These are phyloP conservation scores for Bibio marci DNA, from an alignment of 2,888 invertebrate species.

Conservation along the genomic window DNA sequence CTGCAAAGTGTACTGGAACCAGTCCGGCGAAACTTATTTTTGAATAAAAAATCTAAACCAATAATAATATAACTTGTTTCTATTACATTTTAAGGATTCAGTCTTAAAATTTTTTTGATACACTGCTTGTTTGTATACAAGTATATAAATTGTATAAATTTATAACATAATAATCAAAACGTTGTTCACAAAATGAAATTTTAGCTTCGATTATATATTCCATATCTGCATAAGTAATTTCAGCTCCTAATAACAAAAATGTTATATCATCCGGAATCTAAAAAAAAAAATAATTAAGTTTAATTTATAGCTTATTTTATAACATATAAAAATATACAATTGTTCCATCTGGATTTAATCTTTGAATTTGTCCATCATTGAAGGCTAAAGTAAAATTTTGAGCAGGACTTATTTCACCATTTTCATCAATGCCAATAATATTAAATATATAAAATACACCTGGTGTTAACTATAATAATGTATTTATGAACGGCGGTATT, in stretches of 20 bases:
- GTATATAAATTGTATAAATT: too few species aligned
- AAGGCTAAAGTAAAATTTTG: slow-evolving; percentile 5
- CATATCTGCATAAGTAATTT: slow-evolving; percentile 3
- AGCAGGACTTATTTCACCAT: not conserved
- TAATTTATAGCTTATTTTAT: not conserved
- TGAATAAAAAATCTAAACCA: too few species aligned
- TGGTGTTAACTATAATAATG: slow-evolving; percentile 2
- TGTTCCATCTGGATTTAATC: slow-evolving; percentile 1
- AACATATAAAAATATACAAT: not conserved
- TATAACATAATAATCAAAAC: slow-evolving; percentile 2
- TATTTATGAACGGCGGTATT: not conserved
- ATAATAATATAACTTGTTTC: too few species aligned
- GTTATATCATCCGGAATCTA: slow-evolving; percentile 6
- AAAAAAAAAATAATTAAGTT: not conserved
- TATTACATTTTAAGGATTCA: too few species aligned
- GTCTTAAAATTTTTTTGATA: too few species aligned
- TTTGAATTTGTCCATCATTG: slow-evolving; percentile 5
- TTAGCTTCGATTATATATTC: slow-evolving; percentile 1
- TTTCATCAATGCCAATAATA: slow-evolving; percentile 4
- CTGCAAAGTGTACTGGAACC: too few species aligned
- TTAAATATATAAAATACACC: slow-evolving; percentile 4
- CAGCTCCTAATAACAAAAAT: slow-evolving; percentile 2
- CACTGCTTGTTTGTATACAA: too few species aligned
- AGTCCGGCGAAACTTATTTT: too few species aligned
- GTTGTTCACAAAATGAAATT: slow-evolving; percentile 4